These are phyloP conservation scores for Smutsia temminckii DNA, from an alignment of 2,797 vertebrate genomes.

Conservation along the genomic window DNA sequence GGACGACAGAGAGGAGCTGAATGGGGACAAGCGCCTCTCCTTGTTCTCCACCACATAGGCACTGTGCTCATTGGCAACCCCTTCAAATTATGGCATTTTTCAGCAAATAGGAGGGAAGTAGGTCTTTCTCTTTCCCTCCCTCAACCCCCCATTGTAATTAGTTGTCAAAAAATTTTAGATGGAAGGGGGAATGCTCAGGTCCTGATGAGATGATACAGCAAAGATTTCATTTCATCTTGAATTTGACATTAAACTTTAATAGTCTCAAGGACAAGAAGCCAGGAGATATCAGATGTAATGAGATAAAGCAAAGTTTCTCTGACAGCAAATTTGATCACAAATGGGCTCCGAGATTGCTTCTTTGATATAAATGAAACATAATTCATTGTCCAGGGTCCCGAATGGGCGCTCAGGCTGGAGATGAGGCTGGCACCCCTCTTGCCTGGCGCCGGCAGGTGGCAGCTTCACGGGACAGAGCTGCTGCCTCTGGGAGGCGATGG, in stretches of 20 bases:
- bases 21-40: not conserved
- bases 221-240: conserved; percentile 89
- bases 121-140: conserved; percentile 15
- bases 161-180: conserved; percentile 84
- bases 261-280: conserved; percentile 90
- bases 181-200: conserved; percentile 80
- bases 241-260: conserved; percentile 90
- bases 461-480: not conserved
- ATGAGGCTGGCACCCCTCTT: conserved; percentile 82
- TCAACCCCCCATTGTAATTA: conserved; percentile 79
- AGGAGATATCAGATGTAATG: conserved; percentile 90
- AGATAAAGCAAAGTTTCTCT: conserved; percentile 90
- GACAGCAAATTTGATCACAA: conserved; percentile 91
- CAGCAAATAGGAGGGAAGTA: conserved; percentile 53
- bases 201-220: conserved; percentile 88
- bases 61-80: conserved; percentile 36
- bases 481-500: not conserved
- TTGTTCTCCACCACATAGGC: not conserved
- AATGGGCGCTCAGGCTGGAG: conserved; percentile 84
- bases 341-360: conserved; percentile 89
- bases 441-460: conserved; percentile 80
- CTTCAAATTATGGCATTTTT: conserved; percentile 59
- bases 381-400: conserved; percentile 88
- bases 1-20: not conserved
- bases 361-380: conserved; percentile 91